Evolutionary conservation across 1,140 invertebrate genomes (phyloP).

Genomic region (Macrobrachium rosenbergii): DNA sequence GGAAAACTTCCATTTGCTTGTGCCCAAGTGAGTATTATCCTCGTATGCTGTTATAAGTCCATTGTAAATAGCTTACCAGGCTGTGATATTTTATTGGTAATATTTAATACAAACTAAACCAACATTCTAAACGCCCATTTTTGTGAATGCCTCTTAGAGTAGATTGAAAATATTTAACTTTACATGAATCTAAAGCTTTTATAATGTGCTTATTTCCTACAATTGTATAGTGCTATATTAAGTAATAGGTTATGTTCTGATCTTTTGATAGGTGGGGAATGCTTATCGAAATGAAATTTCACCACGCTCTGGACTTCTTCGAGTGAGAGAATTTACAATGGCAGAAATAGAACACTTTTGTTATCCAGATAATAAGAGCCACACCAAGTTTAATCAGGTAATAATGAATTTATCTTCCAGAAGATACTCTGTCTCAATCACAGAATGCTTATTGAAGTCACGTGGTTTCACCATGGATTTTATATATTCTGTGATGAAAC

Average conservation of each 20-base stretch:
- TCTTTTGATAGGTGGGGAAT: constrained; percentile 80
- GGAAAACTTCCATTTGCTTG: constrained; percentile 97
- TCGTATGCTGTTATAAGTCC: background rate
- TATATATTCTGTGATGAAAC: too few species aligned
- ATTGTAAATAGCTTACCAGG: too few species aligned
- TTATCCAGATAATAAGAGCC: constrained; percentile 89
- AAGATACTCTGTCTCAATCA: constrained; percentile 34
- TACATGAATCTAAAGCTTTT: too few species aligned
- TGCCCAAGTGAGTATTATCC: constrained; percentile 72
- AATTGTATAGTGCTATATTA: background rate
- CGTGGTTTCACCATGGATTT: too few species aligned
- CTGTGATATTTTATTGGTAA: too few species aligned
- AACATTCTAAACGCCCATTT: too few species aligned
- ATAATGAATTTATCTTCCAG: constrained; percentile 78
- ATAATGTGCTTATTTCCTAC: too few species aligned
- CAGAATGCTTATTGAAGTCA: too few species aligned
- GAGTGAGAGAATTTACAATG: constrained; percentile 99
- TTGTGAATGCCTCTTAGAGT: too few species aligned
- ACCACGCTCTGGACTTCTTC: constrained; percentile 93
- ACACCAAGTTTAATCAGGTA: constrained; percentile 87
- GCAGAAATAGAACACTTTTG: constrained; percentile 99
- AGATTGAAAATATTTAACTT: too few species aligned
- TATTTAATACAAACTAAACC: too few species aligned
- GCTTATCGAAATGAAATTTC: constrained; percentile 99
- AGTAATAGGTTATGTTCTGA: too few species aligned